Percentiles rank a stretch among this genome's conserved stretches.
Conservation (phyloP, 1,140 invertebrate genomes). For the Drosophila hydei region DNA sequence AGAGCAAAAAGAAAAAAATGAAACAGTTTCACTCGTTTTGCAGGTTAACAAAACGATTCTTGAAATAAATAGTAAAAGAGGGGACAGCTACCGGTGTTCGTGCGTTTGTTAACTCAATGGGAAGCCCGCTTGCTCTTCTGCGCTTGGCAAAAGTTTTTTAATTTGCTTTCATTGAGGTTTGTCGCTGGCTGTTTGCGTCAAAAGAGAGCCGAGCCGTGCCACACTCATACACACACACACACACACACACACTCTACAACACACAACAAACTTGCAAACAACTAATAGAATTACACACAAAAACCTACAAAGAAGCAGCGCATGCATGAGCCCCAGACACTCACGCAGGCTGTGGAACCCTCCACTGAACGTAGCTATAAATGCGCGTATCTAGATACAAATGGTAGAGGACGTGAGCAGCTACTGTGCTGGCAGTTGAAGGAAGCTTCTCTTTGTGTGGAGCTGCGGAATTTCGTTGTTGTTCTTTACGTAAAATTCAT, state of each 20-base stretch:
- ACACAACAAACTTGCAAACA: slow-evolving; percentile 71
- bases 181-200: slow-evolving; percentile 40
- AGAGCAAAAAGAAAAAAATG: slow-evolving; percentile 1
- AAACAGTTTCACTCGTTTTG: slow-evolving; percentile 56
- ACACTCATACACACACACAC: too few species aligned
- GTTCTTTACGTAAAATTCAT: slow-evolving; percentile 71
- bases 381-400: slow-evolving; percentile 74
- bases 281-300: slow-evolving; percentile 76
- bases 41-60: slow-evolving; percentile 54
- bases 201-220: slow-evolving; percentile 34
- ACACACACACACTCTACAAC: too few species aligned
- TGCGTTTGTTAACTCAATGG: slow-evolving; percentile 26
- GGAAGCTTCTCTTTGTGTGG: slow-evolving; percentile 27
- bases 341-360: slow-evolving; percentile 16
- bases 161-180: slow-evolving; percentile 79
- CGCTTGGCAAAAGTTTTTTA: slow-evolving; percentile 74
- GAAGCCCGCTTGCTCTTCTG: not conserved
- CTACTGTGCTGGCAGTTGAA: slow-evolving; percentile 26
- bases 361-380: slow-evolving; percentile 34
- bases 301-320: slow-evolving; percentile 66
- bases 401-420: slow-evolving; percentile 37
- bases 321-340: slow-evolving; percentile 30
- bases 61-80: slow-evolving; percentile 16
- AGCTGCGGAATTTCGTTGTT: slow-evolving; percentile 43
- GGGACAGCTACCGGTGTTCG: slow-evolving; percentile 8